Percentiles rank a stretch among this genome's conserved stretches.
Conservation (phyloP, 2,888 invertebrate genomes). For the Brenthis daphne region DNA sequence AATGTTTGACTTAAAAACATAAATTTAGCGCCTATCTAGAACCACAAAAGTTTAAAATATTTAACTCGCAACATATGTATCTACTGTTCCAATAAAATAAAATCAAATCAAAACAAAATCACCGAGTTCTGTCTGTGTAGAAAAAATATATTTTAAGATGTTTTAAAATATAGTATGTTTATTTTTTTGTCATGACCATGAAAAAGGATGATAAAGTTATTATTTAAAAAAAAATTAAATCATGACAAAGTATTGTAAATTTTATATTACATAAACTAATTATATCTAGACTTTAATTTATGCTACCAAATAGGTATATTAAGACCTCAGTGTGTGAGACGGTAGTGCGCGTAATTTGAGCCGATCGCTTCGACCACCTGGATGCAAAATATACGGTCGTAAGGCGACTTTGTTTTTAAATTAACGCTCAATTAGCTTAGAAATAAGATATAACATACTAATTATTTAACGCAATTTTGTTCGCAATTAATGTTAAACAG, state of each 20-base stretch:
- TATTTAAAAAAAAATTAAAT: background rate
- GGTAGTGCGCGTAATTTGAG: constrained; percentile 29
- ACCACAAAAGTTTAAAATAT: too few relatives aligned
- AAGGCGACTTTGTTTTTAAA: constrained; percentile 20
- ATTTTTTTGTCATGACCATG: too few relatives aligned
- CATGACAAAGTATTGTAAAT: background rate
- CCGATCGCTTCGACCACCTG: constrained; percentile 25
- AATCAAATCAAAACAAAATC: too few relatives aligned
- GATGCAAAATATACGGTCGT: constrained; percentile 21
- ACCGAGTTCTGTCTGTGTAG: too few relatives aligned
- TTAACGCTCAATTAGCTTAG: constrained; percentile 32
- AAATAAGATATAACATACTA: constrained; percentile 22
- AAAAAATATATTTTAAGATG: too few relatives aligned
- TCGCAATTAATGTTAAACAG: background rate
- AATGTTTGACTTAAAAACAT: too few relatives aligned
- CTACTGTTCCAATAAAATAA: too few relatives aligned
- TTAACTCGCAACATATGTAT: too few relatives aligned
- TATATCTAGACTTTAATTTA: constrained; percentile 3
- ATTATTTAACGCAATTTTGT: background rate
- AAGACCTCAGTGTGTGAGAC: constrained; percentile 26
- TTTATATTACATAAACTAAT: background rate
- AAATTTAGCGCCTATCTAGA: too few relatives aligned
- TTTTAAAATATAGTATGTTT: too few relatives aligned
- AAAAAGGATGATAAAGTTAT: too few relatives aligned
- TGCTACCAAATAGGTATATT: background rate